phyloP scores from a whole-genome alignment of 2,888 invertebrate genomes.

The Eupithecia abbreviata region DNA sequence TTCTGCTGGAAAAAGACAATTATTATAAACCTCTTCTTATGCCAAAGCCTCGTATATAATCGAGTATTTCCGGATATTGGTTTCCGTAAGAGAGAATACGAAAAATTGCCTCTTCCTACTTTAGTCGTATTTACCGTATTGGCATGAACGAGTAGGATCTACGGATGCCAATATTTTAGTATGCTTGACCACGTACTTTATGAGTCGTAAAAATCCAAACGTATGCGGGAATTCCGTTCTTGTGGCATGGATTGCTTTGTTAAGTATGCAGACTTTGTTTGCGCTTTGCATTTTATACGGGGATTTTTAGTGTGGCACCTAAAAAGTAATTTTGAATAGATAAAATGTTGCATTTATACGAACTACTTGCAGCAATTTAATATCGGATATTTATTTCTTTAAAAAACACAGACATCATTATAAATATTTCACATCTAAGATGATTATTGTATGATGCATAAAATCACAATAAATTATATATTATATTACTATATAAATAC shows the following conservation, averaged over 20 bases:
- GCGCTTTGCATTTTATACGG: neutral
- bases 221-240: conserved; percentile 19
- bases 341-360: neutral
- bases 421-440: no score
- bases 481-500: no score
- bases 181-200: conserved; percentile 28
- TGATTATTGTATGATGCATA: no score
- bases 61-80: neutral
- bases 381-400: no score
- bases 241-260: conserved; percentile 17
- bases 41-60: neutral
- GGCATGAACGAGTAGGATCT: neutral
- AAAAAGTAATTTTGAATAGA: neutral
- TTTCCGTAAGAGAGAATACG: conserved; percentile 4
- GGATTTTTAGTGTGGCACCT: neutral
- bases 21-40: neutral
- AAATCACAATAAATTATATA: no score
- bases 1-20: neutral
- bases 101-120: neutral
- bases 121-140: neutral
- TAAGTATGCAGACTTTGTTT: neutral
- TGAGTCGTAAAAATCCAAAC: conserved; percentile 27
- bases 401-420: no score
- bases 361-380: neutral
- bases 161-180: conserved; percentile 30